Base-by-base conservation (phyloP, 2,888 invertebrate genomes). In the Anticlea derivata region DNA sequence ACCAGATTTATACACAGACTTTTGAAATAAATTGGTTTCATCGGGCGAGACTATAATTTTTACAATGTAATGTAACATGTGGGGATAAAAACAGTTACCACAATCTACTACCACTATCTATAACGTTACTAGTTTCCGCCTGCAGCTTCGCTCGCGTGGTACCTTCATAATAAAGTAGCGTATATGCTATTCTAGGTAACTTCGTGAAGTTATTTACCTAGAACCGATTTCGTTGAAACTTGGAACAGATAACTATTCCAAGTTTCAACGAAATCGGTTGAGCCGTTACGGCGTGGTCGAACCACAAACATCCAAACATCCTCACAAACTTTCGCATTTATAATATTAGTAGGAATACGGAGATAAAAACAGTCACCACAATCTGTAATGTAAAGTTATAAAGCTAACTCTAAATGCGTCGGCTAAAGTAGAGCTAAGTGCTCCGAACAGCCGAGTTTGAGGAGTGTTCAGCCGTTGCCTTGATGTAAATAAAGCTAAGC, bases 391-490 rank as follows among this genome's bases (percentile, higher is more conserved):
- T 38, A 2, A 22, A 31, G 31, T 24, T 27, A 33, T 47, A 39
- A 39, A 33, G 20, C 27, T 39, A 47, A 33, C 22, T 47, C 47
- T 27, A 7, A 35, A 37, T 27, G 20, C 23, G 35, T 35, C 12
- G 13, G 23, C 13, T 49, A 31, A 43, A 47, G 48, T 48, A 35
- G 29, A 7, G 33, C 48, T 48, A 26, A 49, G 43, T 37, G 43
- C 17, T 50, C 8, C 31, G 49, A 26, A 22, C 35, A 23, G 43
- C 37, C 31, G 8, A 43, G 43, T 37, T 37, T 50, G 30, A 35
- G 49, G 30, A 26, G 24, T 37, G 37, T 30, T 38, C 22, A 41
- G 29, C 37, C 37, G 38, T 43, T 23, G 35, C 23, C 11, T 20
- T 27, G 46, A 6, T 26, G 37, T 39, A 30, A 38, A 43, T 37